These are phyloP conservation scores for Hyperoplus lanceolatus DNA, from an alignment of 2,797 vertebrate species.

Conservation along the genomic window DNA sequence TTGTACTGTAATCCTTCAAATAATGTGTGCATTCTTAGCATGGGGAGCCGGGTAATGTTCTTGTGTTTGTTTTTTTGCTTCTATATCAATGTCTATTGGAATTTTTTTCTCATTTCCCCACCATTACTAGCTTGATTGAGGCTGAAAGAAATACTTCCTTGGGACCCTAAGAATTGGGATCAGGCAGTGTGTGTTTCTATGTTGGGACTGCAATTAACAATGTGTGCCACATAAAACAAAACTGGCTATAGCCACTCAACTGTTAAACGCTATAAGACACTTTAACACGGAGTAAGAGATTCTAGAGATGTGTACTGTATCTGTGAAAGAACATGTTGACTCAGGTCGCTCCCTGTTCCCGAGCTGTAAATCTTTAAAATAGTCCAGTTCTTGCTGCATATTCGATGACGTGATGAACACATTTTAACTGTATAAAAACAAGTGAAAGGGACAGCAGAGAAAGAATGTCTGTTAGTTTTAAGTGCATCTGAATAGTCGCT, in stretches of 20 bases:
- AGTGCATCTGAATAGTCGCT: constrained; percentile 43
- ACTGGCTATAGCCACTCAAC: not conserved
- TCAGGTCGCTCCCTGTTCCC: not conserved
- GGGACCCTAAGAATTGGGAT: too few relatives aligned
- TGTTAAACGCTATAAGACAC: not conserved
- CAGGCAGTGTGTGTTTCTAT: not conserved
- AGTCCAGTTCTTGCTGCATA: constrained; percentile 9
- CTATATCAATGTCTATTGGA: not conserved
- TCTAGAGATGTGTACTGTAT: not conserved
- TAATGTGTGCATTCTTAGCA: not conserved
- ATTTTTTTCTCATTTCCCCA: not conserved
- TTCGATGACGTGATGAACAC: constrained; percentile 22
- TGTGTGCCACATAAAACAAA: not conserved
- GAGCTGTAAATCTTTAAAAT: not conserved
- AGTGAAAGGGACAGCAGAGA: constrained; percentile 8
- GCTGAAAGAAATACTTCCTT: not conserved
- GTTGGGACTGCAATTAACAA: not conserved
- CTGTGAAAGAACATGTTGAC: constrained; percentile 2
- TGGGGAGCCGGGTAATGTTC: not conserved
- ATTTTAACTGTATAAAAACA: not conserved
- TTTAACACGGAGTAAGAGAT: not conserved
- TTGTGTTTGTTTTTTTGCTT: not conserved
- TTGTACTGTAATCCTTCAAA: not conserved
- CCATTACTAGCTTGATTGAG: not conserved
- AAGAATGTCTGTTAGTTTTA: constrained; percentile 17